Conservation (phyloP, 2,113 vertebrate genomes). For the Poeciliopsis prolifica region DNA sequence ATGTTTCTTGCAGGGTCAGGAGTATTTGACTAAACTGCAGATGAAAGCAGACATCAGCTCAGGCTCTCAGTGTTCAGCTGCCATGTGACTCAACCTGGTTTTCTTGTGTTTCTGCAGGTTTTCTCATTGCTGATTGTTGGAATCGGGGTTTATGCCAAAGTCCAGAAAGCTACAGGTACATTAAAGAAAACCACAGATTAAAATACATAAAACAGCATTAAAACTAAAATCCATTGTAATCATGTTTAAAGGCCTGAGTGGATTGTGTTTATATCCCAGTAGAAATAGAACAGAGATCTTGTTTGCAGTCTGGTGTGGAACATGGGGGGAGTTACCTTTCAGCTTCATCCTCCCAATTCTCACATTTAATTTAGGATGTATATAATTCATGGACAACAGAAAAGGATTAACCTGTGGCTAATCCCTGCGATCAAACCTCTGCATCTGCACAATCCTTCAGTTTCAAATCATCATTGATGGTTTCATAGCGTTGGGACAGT, state of each 20-base stretch:
- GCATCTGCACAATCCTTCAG: conserved; percentile 19
- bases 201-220: not conserved
- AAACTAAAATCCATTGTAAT: too few species aligned
- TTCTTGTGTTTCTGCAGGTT: conserved; percentile 55
- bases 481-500: conserved; percentile 1
- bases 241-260: not conserved
- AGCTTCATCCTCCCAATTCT: not conserved
- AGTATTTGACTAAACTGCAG: too few species aligned
- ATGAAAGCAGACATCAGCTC: not conserved
- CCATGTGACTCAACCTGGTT: not conserved
- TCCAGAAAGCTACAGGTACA: conserved; percentile 81
- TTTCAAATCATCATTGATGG: conserved; percentile 17
- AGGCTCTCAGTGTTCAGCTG: not conserved
- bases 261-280: not conserved
- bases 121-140: conserved; percentile 81
- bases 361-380: conserved; percentile 17
- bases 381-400: conserved; percentile 10
- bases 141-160: conserved; percentile 79
- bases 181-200: not conserved
- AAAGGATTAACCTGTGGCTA: conserved; percentile 25
- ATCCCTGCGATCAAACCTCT: conserved; percentile 14
- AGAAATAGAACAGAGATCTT: not conserved
- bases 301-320: not conserved
- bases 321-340: not conserved
- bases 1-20: too few species aligned